A percentile compares a stretch with the other conserved stretches of the same genome.
Conservation (phyloP, 92 coral and sea anemone species). For the Zoanthus solanderi region DNA sequence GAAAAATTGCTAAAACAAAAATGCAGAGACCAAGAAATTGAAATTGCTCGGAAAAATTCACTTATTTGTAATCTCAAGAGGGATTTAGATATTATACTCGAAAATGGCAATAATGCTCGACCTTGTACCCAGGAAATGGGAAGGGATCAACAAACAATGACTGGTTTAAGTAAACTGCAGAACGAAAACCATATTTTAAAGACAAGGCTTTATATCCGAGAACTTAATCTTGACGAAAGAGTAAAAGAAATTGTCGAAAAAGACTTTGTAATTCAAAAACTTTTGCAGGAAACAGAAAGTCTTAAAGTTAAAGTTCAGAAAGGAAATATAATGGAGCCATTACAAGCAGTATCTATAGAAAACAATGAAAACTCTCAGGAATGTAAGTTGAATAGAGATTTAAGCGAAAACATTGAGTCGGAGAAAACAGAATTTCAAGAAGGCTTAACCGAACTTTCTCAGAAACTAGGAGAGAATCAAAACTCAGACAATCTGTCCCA, state of each 20-base stretch:
- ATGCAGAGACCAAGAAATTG: conserved; percentile 33
- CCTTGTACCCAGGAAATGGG: not conserved
- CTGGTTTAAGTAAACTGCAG: conserved; percentile 16
- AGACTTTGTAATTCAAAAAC: conserved; percentile 43
- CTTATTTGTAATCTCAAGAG: conserved; percentile 7
- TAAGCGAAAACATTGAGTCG: conserved; percentile 10
- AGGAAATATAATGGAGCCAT: conserved; percentile 4
- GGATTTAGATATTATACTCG: conserved; percentile 7
- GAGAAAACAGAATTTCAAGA: not conserved
- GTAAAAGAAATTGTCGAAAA: conserved; percentile 57
- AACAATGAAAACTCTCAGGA: not conserved
- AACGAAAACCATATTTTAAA: conserved; percentile 57
- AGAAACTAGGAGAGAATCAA: conserved; percentile 49
- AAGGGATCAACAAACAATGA: not conserved
- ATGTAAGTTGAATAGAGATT: not conserved
- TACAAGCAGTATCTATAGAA: not conserved
- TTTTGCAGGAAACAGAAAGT: conserved; percentile 21
- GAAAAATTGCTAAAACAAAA: conserved; percentile 9
- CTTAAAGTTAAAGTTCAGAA: conserved; percentile 32
- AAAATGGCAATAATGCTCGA: not conserved
- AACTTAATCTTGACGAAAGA: conserved; percentile 55
- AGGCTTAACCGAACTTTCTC: conserved; percentile 1
- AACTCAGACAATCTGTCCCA: conserved; percentile 48
- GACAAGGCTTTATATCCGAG: conserved; percentile 44
- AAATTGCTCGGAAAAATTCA: conserved; percentile 32